A percentile compares a stretch with the other conserved stretches of the same genome.
These are phyloP conservation scores for Protobothrops flavoviridis DNA, from an alignment of 2,113 vertebrate genomes.

Conservation along the genomic window DNA sequence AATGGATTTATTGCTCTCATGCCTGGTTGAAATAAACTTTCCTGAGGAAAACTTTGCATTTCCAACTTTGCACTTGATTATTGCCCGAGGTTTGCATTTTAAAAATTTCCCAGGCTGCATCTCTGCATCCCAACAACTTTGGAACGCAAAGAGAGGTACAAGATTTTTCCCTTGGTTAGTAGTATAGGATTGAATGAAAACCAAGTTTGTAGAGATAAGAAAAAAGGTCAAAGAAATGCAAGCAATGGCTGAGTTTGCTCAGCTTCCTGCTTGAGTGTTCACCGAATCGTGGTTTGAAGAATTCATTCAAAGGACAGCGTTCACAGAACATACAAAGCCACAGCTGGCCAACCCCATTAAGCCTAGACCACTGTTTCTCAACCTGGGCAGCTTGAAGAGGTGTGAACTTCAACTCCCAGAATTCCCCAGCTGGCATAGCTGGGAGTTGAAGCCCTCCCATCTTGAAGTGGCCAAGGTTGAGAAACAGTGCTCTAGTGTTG, in stretches of 20 bases:
- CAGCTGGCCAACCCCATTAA: neutral
- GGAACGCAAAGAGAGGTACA: neutral
- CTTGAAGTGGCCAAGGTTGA: neutral
- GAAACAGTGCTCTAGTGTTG: neutral
- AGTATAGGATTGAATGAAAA: neutral
- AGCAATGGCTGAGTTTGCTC: neutral
- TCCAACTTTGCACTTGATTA: neutral
- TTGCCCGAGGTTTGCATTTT: neutral
- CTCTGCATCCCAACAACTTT: neutral
- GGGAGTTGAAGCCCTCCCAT: neutral
- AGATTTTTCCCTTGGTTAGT: neutral
- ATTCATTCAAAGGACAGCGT: neutral
- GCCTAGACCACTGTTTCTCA: neutral
- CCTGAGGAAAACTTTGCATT: conserved; percentile 15
- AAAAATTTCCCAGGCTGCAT: neutral
- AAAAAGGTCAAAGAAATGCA: too few relatives aligned
- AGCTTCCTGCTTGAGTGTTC: neutral
- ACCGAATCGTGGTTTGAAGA: neutral
- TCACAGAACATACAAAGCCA: neutral
- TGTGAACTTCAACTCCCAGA: neutral
- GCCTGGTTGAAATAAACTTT: conserved; percentile 61
- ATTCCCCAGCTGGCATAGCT: too few relatives aligned
- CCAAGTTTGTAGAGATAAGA: neutral
- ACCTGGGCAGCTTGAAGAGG: neutral
- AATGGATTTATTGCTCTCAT: conserved; percentile 47